Conservation (phyloP, 2,888 invertebrate genomes). For the Synergus umbraculus region DNA sequence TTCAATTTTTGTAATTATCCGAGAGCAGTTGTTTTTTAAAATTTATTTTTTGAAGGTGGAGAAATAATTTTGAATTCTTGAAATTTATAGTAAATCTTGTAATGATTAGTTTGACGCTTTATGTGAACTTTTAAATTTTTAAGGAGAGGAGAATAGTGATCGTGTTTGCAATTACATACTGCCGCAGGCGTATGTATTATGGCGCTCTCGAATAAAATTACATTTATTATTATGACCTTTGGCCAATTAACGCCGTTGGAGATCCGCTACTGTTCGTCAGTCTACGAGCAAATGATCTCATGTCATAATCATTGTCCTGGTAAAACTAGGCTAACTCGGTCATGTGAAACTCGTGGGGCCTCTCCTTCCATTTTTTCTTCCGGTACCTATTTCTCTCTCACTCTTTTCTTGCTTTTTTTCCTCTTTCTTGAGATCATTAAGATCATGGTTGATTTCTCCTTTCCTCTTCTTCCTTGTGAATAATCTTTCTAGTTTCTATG, state of each 20-base stretch:
- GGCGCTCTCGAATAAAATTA: slow-evolving; percentile 56
- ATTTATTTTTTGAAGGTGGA: too few species aligned
- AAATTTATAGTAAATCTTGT: neutral
- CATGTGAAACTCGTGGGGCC: slow-evolving; percentile 41
- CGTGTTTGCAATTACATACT: neutral
- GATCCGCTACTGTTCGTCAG: slow-evolving; percentile 43
- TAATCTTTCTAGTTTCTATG: slow-evolving; percentile 15
- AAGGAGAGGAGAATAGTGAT: neutral
- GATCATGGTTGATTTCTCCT: slow-evolving; percentile 37
- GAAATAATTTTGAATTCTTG: too few species aligned
- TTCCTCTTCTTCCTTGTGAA: neutral
- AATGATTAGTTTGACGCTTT: neutral
- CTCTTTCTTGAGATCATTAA: slow-evolving; percentile 39
- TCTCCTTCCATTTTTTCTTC: slow-evolving; percentile 16
- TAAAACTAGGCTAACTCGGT: slow-evolving; percentile 37
- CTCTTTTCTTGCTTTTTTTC: slow-evolving; percentile 20
- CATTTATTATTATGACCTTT: slow-evolving; percentile 72
- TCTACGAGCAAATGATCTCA: slow-evolving; percentile 66
- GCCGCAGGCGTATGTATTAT: neutral
- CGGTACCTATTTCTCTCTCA: neutral
- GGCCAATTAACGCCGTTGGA: slow-evolving; percentile 63
- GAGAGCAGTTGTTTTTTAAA: too few species aligned
- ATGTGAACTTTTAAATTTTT: neutral
- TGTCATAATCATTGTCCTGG: slow-evolving; percentile 63
- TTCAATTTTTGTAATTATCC: too few species aligned